Base-by-base conservation (phyloP, 1,140 invertebrate genomes). In the Aporrectodea caliginosa region DNA sequence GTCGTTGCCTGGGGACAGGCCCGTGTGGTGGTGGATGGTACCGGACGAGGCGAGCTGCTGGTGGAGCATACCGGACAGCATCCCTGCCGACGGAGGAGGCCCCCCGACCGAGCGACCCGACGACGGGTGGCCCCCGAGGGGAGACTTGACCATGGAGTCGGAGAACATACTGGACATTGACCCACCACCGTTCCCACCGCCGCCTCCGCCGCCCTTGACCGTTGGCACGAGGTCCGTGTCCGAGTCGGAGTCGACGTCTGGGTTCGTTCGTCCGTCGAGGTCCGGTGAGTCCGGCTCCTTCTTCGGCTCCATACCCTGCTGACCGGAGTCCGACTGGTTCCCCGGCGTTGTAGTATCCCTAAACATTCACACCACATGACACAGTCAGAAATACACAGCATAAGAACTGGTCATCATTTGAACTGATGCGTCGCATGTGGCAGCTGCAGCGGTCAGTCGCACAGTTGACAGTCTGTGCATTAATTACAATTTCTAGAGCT, bases 261-360 rank as follows among this genome's bases (percentile, higher is more conserved):
- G 33, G 27, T 78, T 78, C 29, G 77, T 78, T 71, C 70, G 58
- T n/a, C 77, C 77, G 77, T 78, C 70, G 27, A 78, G 68, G 27
- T 71, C 77, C 32, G 77, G 77, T 30, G 77, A 78, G 34, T 78
- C 69, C 68, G 77, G 77, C 34, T 78, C 77, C 77, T 78, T 70
- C 70, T 78, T 78, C 68, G 77, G 77, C 69, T 78, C 77, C 29
- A 69, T 72, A 6, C 30, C 30, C 70, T 72, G 70, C 43, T 58
- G 43, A 12, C 43, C 43, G 43, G 43, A 58, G 22, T 58, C 43
- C 6, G 43, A 58, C 6, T 22, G 43, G 22, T 58, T 58, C 6
- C 43, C 43, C 43, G 43, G 43, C 6, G 43, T 58, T 6, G 43
- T 58, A 6, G 43, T 22, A 58, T 58, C 43, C 22, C 43, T 58